Evolutionary conservation across 2,113 vertebrate species (phyloP), one percentile per base, ranked within the genome.

Genomic region (Charadrius vociferus): DNA sequence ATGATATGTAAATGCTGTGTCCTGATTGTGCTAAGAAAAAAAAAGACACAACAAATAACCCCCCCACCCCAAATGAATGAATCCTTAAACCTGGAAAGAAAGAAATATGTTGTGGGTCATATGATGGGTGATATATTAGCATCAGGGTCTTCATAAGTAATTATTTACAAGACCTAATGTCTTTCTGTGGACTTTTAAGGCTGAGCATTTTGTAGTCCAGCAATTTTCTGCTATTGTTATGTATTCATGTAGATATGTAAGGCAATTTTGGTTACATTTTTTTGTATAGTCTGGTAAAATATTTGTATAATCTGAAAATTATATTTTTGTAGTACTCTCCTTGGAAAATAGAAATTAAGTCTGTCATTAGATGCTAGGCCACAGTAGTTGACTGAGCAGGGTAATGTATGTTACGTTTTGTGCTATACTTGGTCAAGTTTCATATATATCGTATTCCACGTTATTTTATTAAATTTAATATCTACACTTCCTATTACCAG

Each of bases 381-480:
- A 98, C 98, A 96, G 97, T 97, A 98, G 98, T 98, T 97, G 98
- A 98, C 97, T 95, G 98, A 98, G 94, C 96, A 96, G 98, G 96
- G 96, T 98, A 98, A 99, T 98, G 97, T 97, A 98, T 98, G 97
- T 98, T 97, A 79, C 82, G 70, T 97, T 97, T 97, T 90, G 96
- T 95, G 98, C 98, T 98, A 72, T 98, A 98, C 97, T 99, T 98
- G 98, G 98, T 98, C 99, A 99, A 98, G 98, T 98, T 98, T 97
- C 98, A 98, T 98, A 98, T 98, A 98, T 98, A 98, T 99, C 81
- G 98, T 98, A 98, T 98, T 99, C 98, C 97, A 97, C 67, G 98
- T 99, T 99, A 99, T 99, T 99, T 99, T 99, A 99, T 99, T 99
- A 99, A 99, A 98, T 99, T 98, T 99, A 99, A 99, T 99, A 99